Base-by-base conservation (phyloP, 1,140 invertebrate genomes). In the Drosophila repleta region DNA sequence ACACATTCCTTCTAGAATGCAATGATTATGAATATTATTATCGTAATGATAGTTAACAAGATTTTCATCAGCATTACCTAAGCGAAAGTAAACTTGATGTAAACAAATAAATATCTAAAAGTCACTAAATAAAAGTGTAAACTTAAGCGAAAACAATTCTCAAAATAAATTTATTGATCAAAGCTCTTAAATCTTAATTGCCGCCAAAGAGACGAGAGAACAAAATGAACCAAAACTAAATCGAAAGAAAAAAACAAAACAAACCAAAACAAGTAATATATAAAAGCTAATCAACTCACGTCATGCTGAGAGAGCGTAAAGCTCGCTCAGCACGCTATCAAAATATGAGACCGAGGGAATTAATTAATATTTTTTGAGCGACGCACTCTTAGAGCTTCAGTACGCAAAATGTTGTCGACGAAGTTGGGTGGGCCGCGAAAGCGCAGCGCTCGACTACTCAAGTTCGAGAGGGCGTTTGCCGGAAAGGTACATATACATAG, bases 341-440 rank as follows among this genome's bases (percentile, higher is more conserved):
- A 21, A 18, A 39, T 43, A 24, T 39, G n/a, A 67, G 24, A 11
- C 15, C 24, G 20, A 21, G 46, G 32, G 52, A 66, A 66, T 63
- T 65, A 69, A 73, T 79, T 49, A 24, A 21, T 37, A 26, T 55
- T 49, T 20, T 20, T 10, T n/a, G 17, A 39, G 7, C 29, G 7
- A 8, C 29, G 29, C 29, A 4, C 11, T 4, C 4, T 20, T 1
- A 64, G 13, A 51, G 37, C 26, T 63, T 74, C 26, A 87, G 82
- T 85, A 41, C 52, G 13, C 56, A 82, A 78, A 37, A 85, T 85
- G 82, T 78, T 87, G 67, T 78, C 78, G 46, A 67, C 26, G 58
- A 63, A 72, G 43, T 46, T 74, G 37, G 37, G 72, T 43, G 52
- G 46, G 7, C 41, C 35, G 0, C 53, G 51, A 18, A 57, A 74